Conservation (phyloP, 2,113 vertebrate species). For the Tricholaema leucomelas region DNA sequence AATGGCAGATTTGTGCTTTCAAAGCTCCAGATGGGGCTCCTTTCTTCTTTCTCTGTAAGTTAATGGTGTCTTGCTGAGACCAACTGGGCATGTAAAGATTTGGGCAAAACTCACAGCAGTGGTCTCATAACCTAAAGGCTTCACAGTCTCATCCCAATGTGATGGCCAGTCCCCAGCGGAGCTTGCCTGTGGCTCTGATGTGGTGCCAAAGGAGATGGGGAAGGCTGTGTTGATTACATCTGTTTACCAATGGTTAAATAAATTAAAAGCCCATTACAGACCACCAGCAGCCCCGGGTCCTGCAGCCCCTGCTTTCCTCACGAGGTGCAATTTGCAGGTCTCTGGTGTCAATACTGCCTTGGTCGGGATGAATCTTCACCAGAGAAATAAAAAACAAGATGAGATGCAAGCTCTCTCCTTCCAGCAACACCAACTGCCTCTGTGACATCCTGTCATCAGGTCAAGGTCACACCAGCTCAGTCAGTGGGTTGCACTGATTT, state of each 20-base stretch:
- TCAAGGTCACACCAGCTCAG: not conserved
- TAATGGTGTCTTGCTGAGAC: constrained; percentile 90
- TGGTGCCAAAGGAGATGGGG: constrained; percentile 55
- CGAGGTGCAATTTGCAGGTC: not conserved
- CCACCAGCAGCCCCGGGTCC: constrained; percentile 74
- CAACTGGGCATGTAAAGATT: constrained; percentile 91
- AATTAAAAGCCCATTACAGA: constrained; percentile 82
- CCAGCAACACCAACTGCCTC: not conserved
- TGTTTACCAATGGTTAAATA: constrained; percentile 87
- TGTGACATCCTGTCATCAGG: not conserved
- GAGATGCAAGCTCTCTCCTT: not conserved
- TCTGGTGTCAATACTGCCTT: not conserved
- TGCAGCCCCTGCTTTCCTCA: not conserved
- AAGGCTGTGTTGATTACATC: constrained; percentile 80
- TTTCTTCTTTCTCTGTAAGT: constrained; percentile 71
- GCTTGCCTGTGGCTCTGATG: constrained; percentile 57
- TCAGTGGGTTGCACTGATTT: not conserved
- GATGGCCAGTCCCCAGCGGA: constrained; percentile 42
- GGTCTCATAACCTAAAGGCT: constrained; percentile 70
- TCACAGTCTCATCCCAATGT: constrained; percentile 36
- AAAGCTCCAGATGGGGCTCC: constrained; percentile 74
- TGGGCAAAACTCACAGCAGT: constrained; percentile 84
- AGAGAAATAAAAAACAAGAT: too few species aligned
- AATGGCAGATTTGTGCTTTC: constrained; percentile 71
- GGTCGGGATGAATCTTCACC: not conserved